Percentiles rank a stretch among this genome's conserved stretches.
These are phyloP conservation scores for Lycorma delicatula DNA, from an alignment of 1,140 invertebrate species.

Conservation along the genomic window DNA sequence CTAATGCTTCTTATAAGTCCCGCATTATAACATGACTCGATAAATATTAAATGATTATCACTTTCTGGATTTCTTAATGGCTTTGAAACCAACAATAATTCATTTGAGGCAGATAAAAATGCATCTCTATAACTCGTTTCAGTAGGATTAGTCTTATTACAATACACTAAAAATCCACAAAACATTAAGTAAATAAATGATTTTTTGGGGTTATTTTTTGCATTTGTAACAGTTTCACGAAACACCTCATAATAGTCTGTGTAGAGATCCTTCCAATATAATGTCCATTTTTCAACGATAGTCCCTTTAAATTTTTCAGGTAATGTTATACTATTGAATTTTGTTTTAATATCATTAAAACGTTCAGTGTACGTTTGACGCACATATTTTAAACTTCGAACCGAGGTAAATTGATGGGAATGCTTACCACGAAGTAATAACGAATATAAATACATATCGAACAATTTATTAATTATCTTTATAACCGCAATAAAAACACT, in stretches of 20 bases:
- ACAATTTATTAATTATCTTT: no score
- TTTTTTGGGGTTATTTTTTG: conserved; percentile 49
- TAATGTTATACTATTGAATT: background rate
- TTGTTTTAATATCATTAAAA: background rate
- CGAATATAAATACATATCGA: no score
- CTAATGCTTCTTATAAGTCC: conserved; percentile 53
- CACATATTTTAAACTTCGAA: no score
- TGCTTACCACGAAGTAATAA: no score
- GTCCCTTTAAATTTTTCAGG: conserved; percentile 43
- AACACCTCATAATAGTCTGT: conserved; percentile 51
- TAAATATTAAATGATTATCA: conserved; percentile 48
- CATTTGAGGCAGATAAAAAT: conserved; percentile 47
- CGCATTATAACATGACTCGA: conserved; percentile 56
- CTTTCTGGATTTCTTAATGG: conserved; percentile 55
- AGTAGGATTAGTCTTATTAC: conserved; percentile 52
- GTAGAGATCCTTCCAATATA: conserved; percentile 50
- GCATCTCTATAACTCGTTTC: conserved; percentile 50
- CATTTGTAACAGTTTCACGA: conserved; percentile 44
- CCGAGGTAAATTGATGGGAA: no score
- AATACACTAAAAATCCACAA: conserved; percentile 38
- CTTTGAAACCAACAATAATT: conserved; percentile 54
- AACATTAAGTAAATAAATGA: conserved; percentile 34
- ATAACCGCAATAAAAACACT: no score
- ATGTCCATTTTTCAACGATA: conserved; percentile 50
- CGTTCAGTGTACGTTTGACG: background rate